Percentiles rank a stretch among this genome's conserved stretches.
Evolutionary conservation across 2,113 vertebrate genomes (phyloP).

Genomic region (Dasyurus viverrinus): DNA sequence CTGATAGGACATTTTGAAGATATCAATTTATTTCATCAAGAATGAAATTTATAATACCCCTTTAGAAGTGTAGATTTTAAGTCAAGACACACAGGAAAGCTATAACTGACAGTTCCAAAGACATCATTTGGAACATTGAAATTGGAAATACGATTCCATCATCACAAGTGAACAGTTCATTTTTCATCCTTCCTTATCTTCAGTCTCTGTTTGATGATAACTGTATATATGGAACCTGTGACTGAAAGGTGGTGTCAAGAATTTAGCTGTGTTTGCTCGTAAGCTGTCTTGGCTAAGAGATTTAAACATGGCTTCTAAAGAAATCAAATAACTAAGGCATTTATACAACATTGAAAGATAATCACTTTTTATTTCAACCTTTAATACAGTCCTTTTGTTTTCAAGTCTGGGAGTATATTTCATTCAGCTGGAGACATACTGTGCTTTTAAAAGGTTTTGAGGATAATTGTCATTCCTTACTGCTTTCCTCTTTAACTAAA

Average conservation of each 20-base stretch:
- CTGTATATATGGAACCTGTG: constrained; percentile 23
- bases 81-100: not conserved
- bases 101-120: not conserved
- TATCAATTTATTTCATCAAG: constrained; percentile 17
- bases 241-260: constrained; percentile 40
- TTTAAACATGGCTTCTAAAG: constrained; percentile 55
- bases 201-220: constrained; percentile 13
- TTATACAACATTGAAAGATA: constrained; percentile 58
- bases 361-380: constrained; percentile 64
- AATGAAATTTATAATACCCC: not conserved
- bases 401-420: constrained; percentile 65
- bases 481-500: constrained; percentile 65
- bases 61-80: not conserved
- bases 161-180: not conserved
- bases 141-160: constrained; percentile 40
- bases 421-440: constrained; percentile 62
- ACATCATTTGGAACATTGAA: not conserved
- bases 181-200: constrained; percentile 5
- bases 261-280: constrained; percentile 16
- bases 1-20: not conserved
- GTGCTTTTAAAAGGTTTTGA: constrained; percentile 59
- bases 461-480: constrained; percentile 62
- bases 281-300: constrained; percentile 41
- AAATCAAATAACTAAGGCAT: constrained; percentile 55
- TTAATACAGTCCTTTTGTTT: constrained; percentile 47